phyloP scores from a whole-genome alignment of 2,888 invertebrate genomes.

The Matsumyia berberina region DNA sequence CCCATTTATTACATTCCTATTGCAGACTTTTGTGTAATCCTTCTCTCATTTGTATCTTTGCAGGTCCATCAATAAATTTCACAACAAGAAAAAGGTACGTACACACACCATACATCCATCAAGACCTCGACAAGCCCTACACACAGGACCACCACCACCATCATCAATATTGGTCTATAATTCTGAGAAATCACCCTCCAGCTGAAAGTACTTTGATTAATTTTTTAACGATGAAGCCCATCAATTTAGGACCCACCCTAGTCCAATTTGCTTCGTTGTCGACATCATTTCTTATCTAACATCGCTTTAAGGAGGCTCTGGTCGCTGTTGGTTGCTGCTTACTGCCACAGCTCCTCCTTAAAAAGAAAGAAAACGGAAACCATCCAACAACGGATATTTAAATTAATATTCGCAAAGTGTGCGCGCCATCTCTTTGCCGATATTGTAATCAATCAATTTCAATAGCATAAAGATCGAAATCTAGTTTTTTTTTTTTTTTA shows the following conservation, averaged over 20 bases:
- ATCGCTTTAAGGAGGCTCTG: conserved; percentile 37
- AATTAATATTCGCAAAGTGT: conserved; percentile 66
- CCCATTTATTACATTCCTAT: too few relatives aligned
- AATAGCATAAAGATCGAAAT: conserved; percentile 58
- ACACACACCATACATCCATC: conserved; percentile 18
- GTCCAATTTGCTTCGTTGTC: conserved; percentile 59
- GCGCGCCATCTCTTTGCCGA: conserved; percentile 24
- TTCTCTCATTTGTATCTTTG: conserved; percentile 25
- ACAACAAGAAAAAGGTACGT: conserved; percentile 31
- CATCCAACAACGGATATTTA: conserved; percentile 67
- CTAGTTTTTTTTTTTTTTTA: conserved; percentile 13
- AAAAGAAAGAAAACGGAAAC: conserved; percentile 14
- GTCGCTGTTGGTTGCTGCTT: neutral
- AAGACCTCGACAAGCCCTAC: neutral
- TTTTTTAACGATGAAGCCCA: conserved; percentile 44
- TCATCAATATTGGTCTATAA: conserved; percentile 48
- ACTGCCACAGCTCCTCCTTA: conserved; percentile 39
- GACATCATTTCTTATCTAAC: conserved; percentile 56
- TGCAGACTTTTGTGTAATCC: conserved; percentile 10
- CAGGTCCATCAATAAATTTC: conserved; percentile 36
- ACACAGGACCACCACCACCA: conserved; percentile 34
- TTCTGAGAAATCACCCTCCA: conserved; percentile 41
- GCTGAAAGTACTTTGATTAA: conserved; percentile 42
- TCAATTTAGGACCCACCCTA: conserved; percentile 64
- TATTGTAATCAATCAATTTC: conserved; percentile 71